These are phyloP conservation scores for Otolemur garnettii DNA, from an alignment of 2,113 vertebrate genomes.

Conservation along the genomic window DNA sequence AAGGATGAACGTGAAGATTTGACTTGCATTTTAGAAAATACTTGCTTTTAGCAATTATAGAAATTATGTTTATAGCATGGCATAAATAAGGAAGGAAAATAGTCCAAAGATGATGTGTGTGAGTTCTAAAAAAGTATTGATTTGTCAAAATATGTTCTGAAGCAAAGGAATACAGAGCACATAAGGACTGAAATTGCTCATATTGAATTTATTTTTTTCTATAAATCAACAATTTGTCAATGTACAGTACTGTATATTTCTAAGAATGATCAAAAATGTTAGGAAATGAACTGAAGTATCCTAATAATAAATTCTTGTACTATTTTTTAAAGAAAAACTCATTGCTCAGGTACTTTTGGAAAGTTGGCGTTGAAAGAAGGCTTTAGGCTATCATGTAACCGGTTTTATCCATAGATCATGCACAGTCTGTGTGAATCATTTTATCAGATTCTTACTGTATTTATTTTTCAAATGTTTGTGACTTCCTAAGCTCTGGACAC, in stretches of 20 bases:
- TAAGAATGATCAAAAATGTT: slow-evolving; percentile 34
- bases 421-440: neutral
- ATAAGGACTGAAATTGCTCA: neutral
- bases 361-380: neutral
- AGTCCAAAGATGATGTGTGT: neutral
- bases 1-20: neutral
- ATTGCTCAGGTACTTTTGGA: neutral
- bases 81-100: neutral
- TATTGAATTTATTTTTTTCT: neutral
- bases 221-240: neutral
- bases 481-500: neutral
- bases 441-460: neutral
- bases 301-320: neutral
- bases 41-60: slow-evolving; percentile 15
- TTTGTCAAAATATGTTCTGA: neutral
- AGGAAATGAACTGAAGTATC: neutral
- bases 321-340: neutral
- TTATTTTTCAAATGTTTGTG: neutral
- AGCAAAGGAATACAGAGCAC: neutral
- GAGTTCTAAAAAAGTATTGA: neutral
- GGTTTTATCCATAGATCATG: neutral
- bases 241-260: slow-evolving; percentile 26
- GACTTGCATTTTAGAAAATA: slow-evolving; percentile 35
- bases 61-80: neutral
- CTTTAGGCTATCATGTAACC: neutral